These are phyloP conservation scores for Macquaria ambigua DNA, from an alignment of 2,113 vertebrate species.

Conservation along the genomic window DNA sequence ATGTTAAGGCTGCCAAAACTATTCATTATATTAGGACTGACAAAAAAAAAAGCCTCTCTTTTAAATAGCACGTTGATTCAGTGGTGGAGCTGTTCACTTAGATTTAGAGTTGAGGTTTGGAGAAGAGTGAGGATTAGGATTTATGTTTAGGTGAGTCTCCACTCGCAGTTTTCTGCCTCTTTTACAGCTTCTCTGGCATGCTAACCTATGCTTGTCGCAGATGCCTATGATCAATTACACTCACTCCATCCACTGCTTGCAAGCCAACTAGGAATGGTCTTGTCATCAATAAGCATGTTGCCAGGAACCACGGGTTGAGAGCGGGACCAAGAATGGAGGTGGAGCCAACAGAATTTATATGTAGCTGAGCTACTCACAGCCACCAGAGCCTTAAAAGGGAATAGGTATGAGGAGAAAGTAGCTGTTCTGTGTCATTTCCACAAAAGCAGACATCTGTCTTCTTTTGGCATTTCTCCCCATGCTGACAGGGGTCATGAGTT, in stretches of 20 bases:
- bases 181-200: constrained; percentile 57
- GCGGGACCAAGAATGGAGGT: constrained; percentile 51
- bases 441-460: constrained; percentile 72
- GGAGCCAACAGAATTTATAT: constrained; percentile 63
- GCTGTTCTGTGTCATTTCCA: constrained; percentile 70
- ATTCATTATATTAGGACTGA: constrained; percentile 31
- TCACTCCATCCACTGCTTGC: constrained; percentile 61
- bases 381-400: constrained; percentile 81
- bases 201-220: constrained; percentile 53
- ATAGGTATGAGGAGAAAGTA: constrained; percentile 69
- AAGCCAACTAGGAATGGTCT: constrained; percentile 66
- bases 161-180: constrained; percentile 42
- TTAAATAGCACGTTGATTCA: constrained; percentile 36
- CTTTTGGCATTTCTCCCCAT: constrained; percentile 55
- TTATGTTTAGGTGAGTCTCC: constrained; percentile 37
- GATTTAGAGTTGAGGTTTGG: constrained; percentile 41
- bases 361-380: constrained; percentile 50
- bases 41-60: constrained; percentile 4
- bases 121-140: constrained; percentile 31
- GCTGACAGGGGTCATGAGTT: constrained; percentile 65
- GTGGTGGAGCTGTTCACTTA: constrained; percentile 32
- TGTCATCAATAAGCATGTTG: constrained; percentile 71
- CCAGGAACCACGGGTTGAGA: constrained; percentile 67
- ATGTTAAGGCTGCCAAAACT: constrained; percentile 32
- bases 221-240: constrained; percentile 69